phyloP scores from a whole-genome alignment of 1,140 invertebrate species.

The Maconellicoccus hirsutus region DNA sequence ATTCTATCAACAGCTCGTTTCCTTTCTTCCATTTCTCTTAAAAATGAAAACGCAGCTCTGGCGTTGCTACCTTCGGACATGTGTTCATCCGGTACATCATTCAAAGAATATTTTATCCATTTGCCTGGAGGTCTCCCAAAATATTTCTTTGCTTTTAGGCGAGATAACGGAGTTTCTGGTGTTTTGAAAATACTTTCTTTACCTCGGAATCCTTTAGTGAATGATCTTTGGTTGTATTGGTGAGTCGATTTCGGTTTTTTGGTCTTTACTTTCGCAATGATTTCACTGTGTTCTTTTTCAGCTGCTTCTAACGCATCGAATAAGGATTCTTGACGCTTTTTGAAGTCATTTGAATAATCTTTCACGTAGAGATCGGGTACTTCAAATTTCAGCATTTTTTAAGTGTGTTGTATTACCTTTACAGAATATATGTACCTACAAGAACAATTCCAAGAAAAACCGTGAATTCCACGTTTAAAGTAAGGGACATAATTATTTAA shows the following conservation, averaged over 20 bases:
- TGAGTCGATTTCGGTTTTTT: background rate
- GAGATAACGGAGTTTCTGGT: background rate
- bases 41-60: background rate
- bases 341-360: background rate
- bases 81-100: background rate
- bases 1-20: background rate
- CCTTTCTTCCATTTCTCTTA: background rate
- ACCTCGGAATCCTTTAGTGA: background rate
- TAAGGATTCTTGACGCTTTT: background rate
- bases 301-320: background rate
- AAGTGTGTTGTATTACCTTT: background rate
- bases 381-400: conserved; percentile 15
- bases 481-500: too few species aligned
- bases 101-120: background rate
- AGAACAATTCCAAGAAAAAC: too few species aligned
- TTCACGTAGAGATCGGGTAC: conserved; percentile 12
- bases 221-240: background rate
- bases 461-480: too few species aligned
- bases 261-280: background rate
- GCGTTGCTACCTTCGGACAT: conserved; percentile 1
- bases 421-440: too few species aligned
- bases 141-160: background rate
- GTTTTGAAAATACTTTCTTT: conserved; percentile 13
- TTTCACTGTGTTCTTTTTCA: conserved; percentile 11
- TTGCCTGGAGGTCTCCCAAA: background rate